Conservation (phyloP, 1,140 invertebrate genomes). For the Platorchestia sp. region DNA sequence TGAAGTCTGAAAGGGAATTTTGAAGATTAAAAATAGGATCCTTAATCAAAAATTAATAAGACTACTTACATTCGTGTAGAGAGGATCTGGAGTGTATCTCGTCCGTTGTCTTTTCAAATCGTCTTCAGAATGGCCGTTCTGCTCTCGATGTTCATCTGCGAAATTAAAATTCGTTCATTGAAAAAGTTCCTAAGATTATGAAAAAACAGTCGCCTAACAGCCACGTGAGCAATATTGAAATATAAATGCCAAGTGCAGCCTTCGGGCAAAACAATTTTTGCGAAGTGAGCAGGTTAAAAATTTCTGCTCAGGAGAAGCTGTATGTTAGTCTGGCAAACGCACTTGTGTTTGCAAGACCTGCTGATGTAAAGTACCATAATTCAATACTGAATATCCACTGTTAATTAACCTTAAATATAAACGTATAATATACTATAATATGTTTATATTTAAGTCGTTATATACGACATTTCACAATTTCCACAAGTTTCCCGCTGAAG, state of each 20-base stretch:
- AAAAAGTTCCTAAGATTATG: neutral
- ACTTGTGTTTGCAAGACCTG: too few relatives aligned
- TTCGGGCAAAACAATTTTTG: neutral
- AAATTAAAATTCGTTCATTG: neutral
- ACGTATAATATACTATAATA: too few relatives aligned
- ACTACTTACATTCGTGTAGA: slow-evolving; percentile 73
- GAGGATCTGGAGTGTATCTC: slow-evolving; percentile 90
- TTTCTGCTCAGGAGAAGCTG: too few relatives aligned
- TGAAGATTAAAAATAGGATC: too few relatives aligned
- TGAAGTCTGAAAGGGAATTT: neutral
- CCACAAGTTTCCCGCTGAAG: too few relatives aligned
- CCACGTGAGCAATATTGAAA: too few relatives aligned
- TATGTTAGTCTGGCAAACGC: too few relatives aligned
- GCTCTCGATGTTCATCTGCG: slow-evolving; percentile 85
- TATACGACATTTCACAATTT: too few relatives aligned
- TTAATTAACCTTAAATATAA: too few relatives aligned
- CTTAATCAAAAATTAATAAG: neutral
- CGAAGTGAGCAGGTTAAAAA: neutral
- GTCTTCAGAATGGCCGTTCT: slow-evolving; percentile 84
- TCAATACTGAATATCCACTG: too few relatives aligned
- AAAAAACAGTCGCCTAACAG: neutral
- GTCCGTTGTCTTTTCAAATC: slow-evolving; percentile 87
- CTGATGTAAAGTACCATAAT: too few relatives aligned
- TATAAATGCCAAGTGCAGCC: neutral
- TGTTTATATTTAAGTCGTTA: too few relatives aligned